A percentile compares a stretch with the other conserved stretches of the same genome.
Evolutionary conservation across 1,140 invertebrate genomes (phyloP).

Genomic region (Aphelenchoides avenae): DNA sequence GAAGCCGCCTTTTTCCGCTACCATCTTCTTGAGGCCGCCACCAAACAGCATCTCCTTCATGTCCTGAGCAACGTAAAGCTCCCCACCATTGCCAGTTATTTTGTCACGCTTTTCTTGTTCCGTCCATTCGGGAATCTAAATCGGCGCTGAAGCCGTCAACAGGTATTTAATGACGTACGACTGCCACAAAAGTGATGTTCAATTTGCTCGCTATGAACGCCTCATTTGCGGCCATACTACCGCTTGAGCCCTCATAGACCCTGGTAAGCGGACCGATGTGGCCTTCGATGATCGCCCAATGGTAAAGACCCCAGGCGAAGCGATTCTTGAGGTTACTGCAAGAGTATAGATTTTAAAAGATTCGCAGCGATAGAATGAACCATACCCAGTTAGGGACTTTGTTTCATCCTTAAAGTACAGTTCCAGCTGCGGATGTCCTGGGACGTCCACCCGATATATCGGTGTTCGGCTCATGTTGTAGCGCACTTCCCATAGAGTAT

Average conservation of each 20-base stretch:
- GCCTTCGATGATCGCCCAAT: slow-evolving; percentile 46
- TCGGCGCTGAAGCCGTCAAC: too few relatives aligned
- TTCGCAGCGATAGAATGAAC: too few relatives aligned
- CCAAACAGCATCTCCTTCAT: too few relatives aligned
- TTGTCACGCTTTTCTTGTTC: too few relatives aligned
- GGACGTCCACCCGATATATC: too few relatives aligned
- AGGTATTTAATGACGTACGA: too few relatives aligned
- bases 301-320: slow-evolving; percentile 42
- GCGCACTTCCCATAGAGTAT: too few relatives aligned
- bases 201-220: slow-evolving; percentile 43
- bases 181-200: slow-evolving; percentile 36
- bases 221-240: slow-evolving; percentile 47
- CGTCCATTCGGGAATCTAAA: too few relatives aligned
- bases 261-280: slow-evolving; percentile 29
- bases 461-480: too few relatives aligned
- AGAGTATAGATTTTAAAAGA: too few relatives aligned
- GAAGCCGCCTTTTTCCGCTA: slow-evolving; percentile 42
- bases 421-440: slow-evolving; percentile 26
- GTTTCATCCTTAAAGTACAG: slow-evolving; percentile 46
- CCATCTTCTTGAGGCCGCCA: slow-evolving; percentile 27
- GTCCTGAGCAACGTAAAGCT: too few relatives aligned
- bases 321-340: slow-evolving; percentile 45
- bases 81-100: too few relatives aligned
- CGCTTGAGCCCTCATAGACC: slow-evolving; percentile 46
- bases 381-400: slow-evolving; percentile 20